phyloP scores from a whole-genome alignment of 2,888 invertebrate genomes.

The Patella ulyssiponensis region DNA sequence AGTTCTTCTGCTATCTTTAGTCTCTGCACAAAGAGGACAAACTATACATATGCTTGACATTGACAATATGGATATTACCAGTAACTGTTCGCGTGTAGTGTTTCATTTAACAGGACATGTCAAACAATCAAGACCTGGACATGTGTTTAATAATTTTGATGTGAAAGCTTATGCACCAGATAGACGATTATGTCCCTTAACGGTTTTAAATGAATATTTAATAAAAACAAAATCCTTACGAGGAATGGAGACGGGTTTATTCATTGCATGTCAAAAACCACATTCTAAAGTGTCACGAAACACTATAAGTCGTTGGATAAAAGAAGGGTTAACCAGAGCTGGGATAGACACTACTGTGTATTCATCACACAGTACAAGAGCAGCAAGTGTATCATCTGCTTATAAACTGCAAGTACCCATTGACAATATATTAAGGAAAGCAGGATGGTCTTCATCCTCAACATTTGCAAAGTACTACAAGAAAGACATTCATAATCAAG shows the following conservation, averaged over 20 bases:
- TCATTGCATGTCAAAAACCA: slow-evolving; percentile 28
- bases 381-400: slow-evolving; percentile 26
- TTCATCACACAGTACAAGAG: slow-evolving; percentile 32
- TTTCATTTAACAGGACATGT: slow-evolving; percentile 18
- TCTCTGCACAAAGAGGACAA: too few relatives aligned
- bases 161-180: slow-evolving; percentile 24
- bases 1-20: too few relatives aligned
- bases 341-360: too few relatives aligned
- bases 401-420: slow-evolving; percentile 15
- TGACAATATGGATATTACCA: too few relatives aligned
- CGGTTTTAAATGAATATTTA: slow-evolving; percentile 26
- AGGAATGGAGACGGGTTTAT: slow-evolving; percentile 17
- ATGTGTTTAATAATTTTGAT: slow-evolving; percentile 19
- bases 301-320: too few relatives aligned
- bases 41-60: too few relatives aligned
- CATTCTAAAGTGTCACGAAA: too few relatives aligned
- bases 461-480: neutral
- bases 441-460: slow-evolving; percentile 26
- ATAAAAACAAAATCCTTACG: slow-evolving; percentile 25
- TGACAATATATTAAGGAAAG: slow-evolving; percentile 29
- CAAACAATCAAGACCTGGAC: slow-evolving; percentile 33
- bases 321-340: too few relatives aligned
- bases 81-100: too few relatives aligned
- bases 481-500: neutral
- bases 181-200: slow-evolving; percentile 29